Evolutionary conservation across 2,797 vertebrate species (phyloP).

Genomic region (Lutjanus campechanus): DNA sequence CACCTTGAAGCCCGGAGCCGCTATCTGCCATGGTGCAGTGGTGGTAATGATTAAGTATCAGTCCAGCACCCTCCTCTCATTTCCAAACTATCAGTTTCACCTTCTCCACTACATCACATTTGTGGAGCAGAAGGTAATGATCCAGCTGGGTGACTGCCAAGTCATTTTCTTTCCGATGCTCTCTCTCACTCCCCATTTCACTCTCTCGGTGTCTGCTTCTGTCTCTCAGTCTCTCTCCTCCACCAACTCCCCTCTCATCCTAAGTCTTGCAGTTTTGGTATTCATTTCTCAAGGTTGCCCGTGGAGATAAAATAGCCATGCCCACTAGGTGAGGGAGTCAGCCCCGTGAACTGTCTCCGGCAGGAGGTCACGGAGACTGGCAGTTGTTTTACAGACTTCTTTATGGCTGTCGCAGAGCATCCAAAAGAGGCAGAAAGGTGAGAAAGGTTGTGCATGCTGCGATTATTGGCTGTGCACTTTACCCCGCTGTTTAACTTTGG

Average conservation of each 20-base stretch:
- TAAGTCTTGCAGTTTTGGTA: slow-evolving; percentile 49
- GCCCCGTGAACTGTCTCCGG: slow-evolving; percentile 58
- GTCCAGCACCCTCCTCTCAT: slow-evolving; percentile 74
- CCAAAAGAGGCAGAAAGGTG: slow-evolving; percentile 56
- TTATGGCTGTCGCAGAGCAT: slow-evolving; percentile 47
- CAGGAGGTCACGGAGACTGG: slow-evolving; percentile 60
- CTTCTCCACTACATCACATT: slow-evolving; percentile 80
- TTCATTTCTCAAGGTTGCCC: slow-evolving; percentile 62
- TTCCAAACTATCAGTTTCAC: slow-evolving; percentile 85
- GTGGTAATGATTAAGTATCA: slow-evolving; percentile 82
- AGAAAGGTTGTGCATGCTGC: slow-evolving; percentile 59
- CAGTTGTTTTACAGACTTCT: slow-evolving; percentile 69
- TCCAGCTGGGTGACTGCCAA: slow-evolving; percentile 80
- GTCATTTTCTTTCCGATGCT: slow-evolving; percentile 72
- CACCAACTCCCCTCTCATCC: slow-evolving; percentile 41
- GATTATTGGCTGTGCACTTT: slow-evolving; percentile 61
- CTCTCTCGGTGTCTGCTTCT: slow-evolving; percentile 41
- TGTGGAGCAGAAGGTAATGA: slow-evolving; percentile 83
- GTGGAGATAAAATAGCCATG: slow-evolving; percentile 67
- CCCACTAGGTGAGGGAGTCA: slow-evolving; percentile 56
- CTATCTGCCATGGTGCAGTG: slow-evolving; percentile 78
- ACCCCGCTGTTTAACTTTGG: slow-evolving; percentile 60
- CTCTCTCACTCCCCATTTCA: slow-evolving; percentile 59
- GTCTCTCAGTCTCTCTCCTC: slow-evolving; percentile 39
- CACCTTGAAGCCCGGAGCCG: slow-evolving; percentile 76